Conservation (phyloP, 2,113 vertebrate species). For the Hoplias malabaricus region DNA sequence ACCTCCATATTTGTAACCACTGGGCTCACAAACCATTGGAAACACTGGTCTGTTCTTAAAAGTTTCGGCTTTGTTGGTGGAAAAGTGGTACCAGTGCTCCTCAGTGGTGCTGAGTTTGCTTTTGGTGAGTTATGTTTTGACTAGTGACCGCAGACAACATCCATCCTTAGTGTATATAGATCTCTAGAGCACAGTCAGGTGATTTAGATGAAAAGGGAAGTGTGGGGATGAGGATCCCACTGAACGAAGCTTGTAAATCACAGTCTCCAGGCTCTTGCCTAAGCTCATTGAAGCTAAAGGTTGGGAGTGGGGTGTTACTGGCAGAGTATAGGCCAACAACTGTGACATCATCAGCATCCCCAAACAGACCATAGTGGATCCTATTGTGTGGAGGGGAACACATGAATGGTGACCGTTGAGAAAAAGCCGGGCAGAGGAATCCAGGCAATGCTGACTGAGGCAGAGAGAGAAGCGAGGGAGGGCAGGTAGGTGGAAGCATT, state of each 20-base stretch:
- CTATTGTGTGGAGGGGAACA: slow-evolving; percentile 34
- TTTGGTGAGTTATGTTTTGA: too few species aligned
- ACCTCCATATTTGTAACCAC: too few species aligned
- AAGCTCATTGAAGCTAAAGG: background rate
- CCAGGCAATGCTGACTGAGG: slow-evolving; percentile 35
- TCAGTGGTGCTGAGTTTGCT: too few species aligned
- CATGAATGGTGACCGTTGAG: slow-evolving; percentile 40
- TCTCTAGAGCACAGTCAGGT: too few species aligned
- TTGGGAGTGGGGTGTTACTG: slow-evolving; percentile 20
- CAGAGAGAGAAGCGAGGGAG: background rate
- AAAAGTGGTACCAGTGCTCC: too few species aligned
- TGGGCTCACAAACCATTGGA: too few species aligned
- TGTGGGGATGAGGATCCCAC: background rate
- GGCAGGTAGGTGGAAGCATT: slow-evolving; percentile 11
- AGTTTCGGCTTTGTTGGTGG: too few species aligned
- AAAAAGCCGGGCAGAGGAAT: slow-evolving; percentile 33
- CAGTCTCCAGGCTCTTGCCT: background rate
- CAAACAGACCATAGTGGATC: slow-evolving; percentile 10
- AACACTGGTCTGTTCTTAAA: too few species aligned
- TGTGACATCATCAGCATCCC: slow-evolving; percentile 30
- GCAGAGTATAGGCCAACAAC: background rate
- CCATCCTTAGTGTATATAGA: too few species aligned
- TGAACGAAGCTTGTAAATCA: background rate
- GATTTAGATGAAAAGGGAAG: background rate
- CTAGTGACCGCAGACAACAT: too few species aligned